Base-by-base conservation (phyloP, 35 echinoderm and acorn worm species). In the Acanthaster planci region DNA sequence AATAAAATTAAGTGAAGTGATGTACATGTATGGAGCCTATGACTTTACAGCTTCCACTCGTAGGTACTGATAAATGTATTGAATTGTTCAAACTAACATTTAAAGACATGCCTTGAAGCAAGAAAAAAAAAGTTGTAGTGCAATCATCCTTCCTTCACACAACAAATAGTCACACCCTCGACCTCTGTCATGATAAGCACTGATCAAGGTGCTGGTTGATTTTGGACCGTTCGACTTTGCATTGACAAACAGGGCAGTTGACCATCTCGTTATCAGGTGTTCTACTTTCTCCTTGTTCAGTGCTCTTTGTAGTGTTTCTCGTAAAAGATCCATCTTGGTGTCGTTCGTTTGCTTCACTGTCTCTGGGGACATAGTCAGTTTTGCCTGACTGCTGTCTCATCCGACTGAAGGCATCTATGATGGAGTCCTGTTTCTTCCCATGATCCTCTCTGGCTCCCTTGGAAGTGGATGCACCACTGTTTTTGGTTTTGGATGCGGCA, bases 181-280 rank as follows among this genome's bases (percentile, higher is more conserved):
- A 36, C 19, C 30, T 29, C 10, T 15, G 34, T 72, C 64, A 72
- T 9, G 64, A 72, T 31, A 72, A 34, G 34, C 64, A 72, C 16
- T 72, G 64, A 26, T 72, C 64, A 29, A 72, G 64, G 34, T 72
- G 64, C 30, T 72, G 64, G 64, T 72, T 72, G 64, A 72, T 72
- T 72, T 29, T 72, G 64, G 64, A 72, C 29, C 30, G 29, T 34
- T 72, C 26, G 14, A 72, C 26, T 30, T 72, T 34, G 30, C 29
- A 29, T 2, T 26, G 26, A 26, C 64, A 72, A 12, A 72, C 64
- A 29, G 64, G 64, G 34, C 64, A 72, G 8, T 21, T 29, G 2
- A 72, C 64, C 64, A 35, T 72, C 34, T 72, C 64, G 14, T 19
- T 72, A 29, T 72, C 64, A 26, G 34, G 34, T 14, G 64, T 19